Conservation (phyloP, 2,113 vertebrate species). For the Ciconia boyciana region DNA sequence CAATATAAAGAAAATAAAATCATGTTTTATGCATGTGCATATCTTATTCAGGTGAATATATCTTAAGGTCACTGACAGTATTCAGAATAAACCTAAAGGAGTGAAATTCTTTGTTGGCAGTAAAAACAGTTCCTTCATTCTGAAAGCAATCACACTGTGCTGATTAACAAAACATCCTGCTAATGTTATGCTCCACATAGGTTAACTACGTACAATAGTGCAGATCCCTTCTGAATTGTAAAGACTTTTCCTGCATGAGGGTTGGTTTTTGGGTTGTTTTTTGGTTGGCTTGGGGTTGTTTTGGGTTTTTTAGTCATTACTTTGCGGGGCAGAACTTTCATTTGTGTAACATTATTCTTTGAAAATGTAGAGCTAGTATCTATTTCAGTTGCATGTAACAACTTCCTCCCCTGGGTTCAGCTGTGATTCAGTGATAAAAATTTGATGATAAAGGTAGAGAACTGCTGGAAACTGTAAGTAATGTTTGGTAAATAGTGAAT, state of each 20-base stretch:
- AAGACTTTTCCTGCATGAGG: background rate
- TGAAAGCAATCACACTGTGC: background rate
- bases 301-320: background rate
- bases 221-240: background rate
- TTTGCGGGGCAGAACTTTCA: background rate
- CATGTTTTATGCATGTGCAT: background rate
- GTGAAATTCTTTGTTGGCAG: background rate
- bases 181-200: background rate
- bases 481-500: background rate
- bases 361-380: background rate
- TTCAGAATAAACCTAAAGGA: background rate
- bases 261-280: background rate
- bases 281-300: background rate
- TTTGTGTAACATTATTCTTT: background rate
- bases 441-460: background rate
- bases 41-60: background rate
- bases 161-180: background rate
- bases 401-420: background rate
- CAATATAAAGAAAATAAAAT: slow-evolving; percentile 8
- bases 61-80: background rate
- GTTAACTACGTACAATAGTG: background rate
- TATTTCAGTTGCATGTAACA: background rate
- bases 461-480: background rate
- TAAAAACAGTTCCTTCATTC: background rate
- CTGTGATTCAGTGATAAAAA: slow-evolving; percentile 11